phyloP scores from a whole-genome alignment of 2,113 vertebrate genomes.

The Ameiurus melas region DNA sequence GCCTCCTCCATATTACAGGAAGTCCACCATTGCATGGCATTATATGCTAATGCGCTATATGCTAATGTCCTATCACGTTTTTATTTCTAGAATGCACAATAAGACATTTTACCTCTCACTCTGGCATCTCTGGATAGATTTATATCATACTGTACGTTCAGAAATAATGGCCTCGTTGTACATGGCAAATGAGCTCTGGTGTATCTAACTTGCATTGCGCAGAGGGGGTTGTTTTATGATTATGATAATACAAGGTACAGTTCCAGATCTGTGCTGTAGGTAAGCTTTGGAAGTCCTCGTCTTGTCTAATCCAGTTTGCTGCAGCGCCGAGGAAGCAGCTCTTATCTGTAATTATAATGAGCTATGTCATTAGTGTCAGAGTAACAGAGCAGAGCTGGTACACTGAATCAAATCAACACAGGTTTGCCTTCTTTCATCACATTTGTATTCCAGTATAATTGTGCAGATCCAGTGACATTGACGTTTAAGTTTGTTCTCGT shows the following conservation, averaged over 20 bases:
- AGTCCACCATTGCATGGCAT: conserved; percentile 1
- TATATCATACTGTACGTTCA: background rate
- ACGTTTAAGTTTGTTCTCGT: background rate
- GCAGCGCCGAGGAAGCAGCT: conserved; percentile 20
- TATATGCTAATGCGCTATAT: conserved; percentile 36
- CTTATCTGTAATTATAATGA: conserved; percentile 49
- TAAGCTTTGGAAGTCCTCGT: conserved; percentile 28
- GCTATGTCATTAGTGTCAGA: conserved; percentile 49
- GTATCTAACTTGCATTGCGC: background rate
- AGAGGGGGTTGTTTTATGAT: conserved; percentile 28
- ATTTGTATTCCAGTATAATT: conserved; percentile 41
- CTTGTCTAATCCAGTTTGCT: conserved; percentile 42
- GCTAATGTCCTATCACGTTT: conserved; percentile 30
- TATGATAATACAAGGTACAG: conserved; percentile 31
- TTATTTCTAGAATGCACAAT: conserved; percentile 33
- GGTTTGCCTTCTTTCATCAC: conserved; percentile 30
- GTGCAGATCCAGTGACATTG: background rate
- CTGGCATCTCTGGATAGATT: conserved; percentile 21
- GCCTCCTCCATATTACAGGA: background rate
- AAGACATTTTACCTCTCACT: conserved; percentile 11
- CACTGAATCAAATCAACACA: conserved; percentile 39
- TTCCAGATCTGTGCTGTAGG: background rate
- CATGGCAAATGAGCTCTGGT: conserved; percentile 26
- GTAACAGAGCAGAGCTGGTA: conserved; percentile 43
- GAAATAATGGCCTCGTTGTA: conserved; percentile 8